Percentiles rank a stretch among this genome's conserved stretches.
These are phyloP conservation scores for Pachypanchax playfairii DNA, from an alignment of 2,113 vertebrate genomes.

Conservation along the genomic window DNA sequence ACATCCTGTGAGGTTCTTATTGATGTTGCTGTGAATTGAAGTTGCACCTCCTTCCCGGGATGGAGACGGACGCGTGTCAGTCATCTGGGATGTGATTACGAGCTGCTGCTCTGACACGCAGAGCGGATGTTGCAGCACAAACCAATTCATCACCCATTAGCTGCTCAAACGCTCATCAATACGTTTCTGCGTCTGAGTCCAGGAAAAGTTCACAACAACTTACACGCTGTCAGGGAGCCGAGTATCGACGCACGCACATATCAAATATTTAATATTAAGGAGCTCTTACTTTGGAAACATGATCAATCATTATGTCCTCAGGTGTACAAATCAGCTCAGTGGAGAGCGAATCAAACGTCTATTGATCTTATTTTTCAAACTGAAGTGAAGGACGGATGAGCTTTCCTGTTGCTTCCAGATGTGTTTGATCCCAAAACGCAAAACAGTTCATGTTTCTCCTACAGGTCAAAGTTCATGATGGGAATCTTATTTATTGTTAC, in stretches of 20 bases:
- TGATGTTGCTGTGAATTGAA: too few species aligned
- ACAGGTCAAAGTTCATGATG: too few species aligned
- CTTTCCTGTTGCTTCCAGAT: too few species aligned
- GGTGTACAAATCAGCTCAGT: constrained; percentile 54
- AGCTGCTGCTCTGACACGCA: constrained; percentile 41
- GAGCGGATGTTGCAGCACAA: constrained; percentile 52
- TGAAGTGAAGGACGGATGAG: not conserved
- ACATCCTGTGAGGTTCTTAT: too few species aligned
- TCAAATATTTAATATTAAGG: constrained; percentile 76
- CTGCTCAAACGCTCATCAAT: constrained; percentile 69
- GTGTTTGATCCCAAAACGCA: too few species aligned
- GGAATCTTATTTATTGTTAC: too few species aligned
- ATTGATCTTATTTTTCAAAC: constrained; percentile 47
- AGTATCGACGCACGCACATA: constrained; percentile 53
- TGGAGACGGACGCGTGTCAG: constrained; percentile 42
- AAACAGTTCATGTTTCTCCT: too few species aligned
- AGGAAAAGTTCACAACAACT: constrained; percentile 29
- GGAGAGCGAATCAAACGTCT: constrained; percentile 51
- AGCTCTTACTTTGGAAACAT: constrained; percentile 59
- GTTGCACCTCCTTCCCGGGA: not conserved
- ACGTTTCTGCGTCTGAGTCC: constrained; percentile 40
- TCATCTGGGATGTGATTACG: constrained; percentile 58
- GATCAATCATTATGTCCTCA: constrained; percentile 59
- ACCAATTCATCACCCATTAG: constrained; percentile 71
- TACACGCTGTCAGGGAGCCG: constrained; percentile 40